Conservation (phyloP, 2,888 invertebrate genomes). For the Pseudococcus jackbeardsleyi region DNA sequence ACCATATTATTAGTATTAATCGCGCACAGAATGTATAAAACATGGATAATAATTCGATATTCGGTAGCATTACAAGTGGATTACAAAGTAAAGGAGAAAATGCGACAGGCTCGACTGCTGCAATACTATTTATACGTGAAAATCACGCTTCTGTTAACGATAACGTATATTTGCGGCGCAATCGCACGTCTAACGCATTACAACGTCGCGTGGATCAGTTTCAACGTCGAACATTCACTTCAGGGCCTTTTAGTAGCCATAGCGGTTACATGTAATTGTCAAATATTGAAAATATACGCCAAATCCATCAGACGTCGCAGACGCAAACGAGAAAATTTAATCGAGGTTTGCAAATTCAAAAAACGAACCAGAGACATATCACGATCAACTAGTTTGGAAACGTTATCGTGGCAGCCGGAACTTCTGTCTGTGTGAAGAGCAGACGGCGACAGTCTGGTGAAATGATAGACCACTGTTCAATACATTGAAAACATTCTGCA, state of each 20-base stretch:
- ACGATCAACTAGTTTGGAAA: constrained; percentile 65
- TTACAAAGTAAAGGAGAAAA: constrained; percentile 74
- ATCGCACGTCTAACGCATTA: constrained; percentile 66
- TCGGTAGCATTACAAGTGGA: constrained; percentile 76
- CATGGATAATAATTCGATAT: constrained; percentile 74
- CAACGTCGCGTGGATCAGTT: constrained; percentile 67
- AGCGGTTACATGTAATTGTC: constrained; percentile 67
- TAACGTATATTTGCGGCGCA: constrained; percentile 67
- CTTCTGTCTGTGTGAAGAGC: constrained; percentile 63
- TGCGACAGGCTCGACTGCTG: constrained; percentile 74
- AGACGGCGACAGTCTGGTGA: neutral
- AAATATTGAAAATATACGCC: constrained; percentile 67
- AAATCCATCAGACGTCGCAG: constrained; percentile 64
- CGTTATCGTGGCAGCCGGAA: constrained; percentile 65
- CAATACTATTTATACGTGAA: constrained; percentile 69
- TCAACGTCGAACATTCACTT: constrained; percentile 67
- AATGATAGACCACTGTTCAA: neutral
- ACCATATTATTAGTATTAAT: constrained; percentile 71
- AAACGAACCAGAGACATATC: constrained; percentile 65
- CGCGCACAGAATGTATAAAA: constrained; percentile 72
- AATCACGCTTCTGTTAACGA: constrained; percentile 66
- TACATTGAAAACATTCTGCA: neutral
- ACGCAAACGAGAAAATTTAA: constrained; percentile 62
- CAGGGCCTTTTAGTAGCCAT: constrained; percentile 67
- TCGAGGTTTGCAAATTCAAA: constrained; percentile 61